Percentiles rank a stretch among this genome's conserved stretches.
These are phyloP conservation scores for Tapera naevia DNA, from an alignment of 2,797 vertebrate genomes.

Conservation along the genomic window DNA sequence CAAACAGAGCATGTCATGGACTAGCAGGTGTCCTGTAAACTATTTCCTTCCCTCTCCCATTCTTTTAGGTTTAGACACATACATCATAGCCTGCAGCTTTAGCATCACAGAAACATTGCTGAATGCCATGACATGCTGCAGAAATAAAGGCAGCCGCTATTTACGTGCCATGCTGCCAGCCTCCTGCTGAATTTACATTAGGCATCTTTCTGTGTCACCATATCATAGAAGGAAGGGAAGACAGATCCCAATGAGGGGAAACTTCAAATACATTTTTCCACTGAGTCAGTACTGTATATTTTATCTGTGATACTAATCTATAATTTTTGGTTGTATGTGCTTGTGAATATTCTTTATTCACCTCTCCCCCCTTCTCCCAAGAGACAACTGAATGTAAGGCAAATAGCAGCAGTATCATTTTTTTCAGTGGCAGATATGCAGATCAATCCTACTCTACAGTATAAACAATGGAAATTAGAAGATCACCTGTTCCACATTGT, in stretches of 20 bases:
- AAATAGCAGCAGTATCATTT: not conserved
- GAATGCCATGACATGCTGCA: not conserved
- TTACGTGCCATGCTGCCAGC: not conserved
- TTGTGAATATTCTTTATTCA: not conserved
- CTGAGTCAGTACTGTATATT: not conserved
- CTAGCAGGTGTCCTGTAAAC: not conserved
- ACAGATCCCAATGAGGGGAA: not conserved
- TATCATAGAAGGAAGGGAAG: not conserved
- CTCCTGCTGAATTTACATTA: not conserved
- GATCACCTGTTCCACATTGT: not conserved
- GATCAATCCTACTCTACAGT: not conserved
- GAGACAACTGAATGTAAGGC: not conserved
- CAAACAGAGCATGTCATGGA: not conserved
- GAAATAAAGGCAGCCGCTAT: not conserved
- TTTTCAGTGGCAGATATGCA: not conserved
- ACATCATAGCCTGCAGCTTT: not conserved
- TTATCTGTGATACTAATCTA: not conserved
- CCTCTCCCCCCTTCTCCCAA: not conserved
- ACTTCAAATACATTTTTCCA: not conserved
- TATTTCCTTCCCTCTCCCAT: not conserved
- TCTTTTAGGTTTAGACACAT: not conserved
- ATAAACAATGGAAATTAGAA: not conserved
- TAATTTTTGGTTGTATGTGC: not conserved
- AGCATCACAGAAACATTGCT: not conserved
- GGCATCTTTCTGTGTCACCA: not conserved